These are phyloP conservation scores for Gymnorhina tibicen DNA, from an alignment of 2,113 vertebrate genomes.

Conservation along the genomic window DNA sequence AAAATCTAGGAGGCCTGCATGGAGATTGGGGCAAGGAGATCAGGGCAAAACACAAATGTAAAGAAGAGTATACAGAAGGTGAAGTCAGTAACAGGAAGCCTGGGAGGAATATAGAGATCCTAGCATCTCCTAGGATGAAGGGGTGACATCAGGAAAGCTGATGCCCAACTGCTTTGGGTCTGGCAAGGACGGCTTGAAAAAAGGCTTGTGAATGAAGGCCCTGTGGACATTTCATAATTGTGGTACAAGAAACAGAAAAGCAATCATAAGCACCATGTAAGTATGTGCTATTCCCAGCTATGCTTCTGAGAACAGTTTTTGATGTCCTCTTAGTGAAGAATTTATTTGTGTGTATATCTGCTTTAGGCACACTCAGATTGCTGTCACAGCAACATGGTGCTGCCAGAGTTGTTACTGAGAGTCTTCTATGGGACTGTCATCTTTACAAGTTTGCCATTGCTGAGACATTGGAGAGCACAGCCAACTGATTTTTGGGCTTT, in stretches of 20 bases:
- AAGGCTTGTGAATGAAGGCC: not conserved
- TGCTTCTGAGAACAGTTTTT: not conserved
- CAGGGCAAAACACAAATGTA: fast-evolving
- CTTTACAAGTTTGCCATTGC: not conserved
- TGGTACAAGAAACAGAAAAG: not conserved
- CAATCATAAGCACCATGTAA: not conserved
- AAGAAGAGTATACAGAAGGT: not conserved
- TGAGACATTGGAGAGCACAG: not conserved
- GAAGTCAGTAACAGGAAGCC: not conserved
- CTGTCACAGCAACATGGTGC: not conserved
- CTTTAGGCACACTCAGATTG: not conserved
- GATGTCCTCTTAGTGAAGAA: not conserved
- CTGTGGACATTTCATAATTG: not conserved
- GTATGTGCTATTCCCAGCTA: not conserved
- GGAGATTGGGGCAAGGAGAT: not conserved
- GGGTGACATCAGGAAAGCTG: not conserved
- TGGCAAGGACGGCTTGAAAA: not conserved
- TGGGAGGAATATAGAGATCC: not conserved
- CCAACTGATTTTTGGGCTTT: not conserved
- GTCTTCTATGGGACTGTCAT: not conserved
- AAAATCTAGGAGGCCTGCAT: not conserved
- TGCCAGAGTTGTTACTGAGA: not conserved
- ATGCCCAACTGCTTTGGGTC: fast-evolving
- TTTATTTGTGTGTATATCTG: not conserved
- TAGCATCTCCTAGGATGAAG: not conserved